Conservation (phyloP, 53 echinoderm and acorn worm species). For the Luidia sarsii region DNA sequence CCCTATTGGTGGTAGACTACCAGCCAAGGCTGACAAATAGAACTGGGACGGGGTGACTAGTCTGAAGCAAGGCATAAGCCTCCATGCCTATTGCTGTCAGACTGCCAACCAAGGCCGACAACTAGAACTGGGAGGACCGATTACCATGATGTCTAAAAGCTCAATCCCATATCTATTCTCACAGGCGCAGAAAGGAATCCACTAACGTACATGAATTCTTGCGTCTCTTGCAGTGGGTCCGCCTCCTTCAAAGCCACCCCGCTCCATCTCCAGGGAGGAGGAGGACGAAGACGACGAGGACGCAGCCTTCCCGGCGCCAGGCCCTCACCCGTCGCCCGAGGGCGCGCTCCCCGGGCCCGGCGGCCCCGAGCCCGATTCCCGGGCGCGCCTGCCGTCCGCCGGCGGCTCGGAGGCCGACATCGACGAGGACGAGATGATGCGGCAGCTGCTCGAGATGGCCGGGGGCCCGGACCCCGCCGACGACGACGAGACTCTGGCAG, state of each 20-base stretch:
- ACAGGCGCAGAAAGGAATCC: no score
- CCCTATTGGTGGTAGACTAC: no score
- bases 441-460: constrained; percentile 90
- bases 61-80: no score
- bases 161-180: no score
- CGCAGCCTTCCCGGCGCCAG: no score
- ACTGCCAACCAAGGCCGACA: no score
- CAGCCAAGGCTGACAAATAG: no score
- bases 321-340: not conserved
- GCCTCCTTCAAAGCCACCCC: constrained; percentile 32
- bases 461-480: constrained; percentile 1
- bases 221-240: constrained; percentile 10
- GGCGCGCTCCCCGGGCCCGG: not conserved
- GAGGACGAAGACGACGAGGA: not conserved
- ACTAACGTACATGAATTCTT: no score
- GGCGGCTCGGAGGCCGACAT: constrained; percentile 42
- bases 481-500: not conserved
- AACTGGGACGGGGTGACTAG: no score
- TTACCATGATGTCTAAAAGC: no score
- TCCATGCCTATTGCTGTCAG: no score
- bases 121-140: no score
- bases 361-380: not conserved
- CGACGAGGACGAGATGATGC: constrained; percentile 92
- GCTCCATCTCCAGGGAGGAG: constrained; percentile 15
- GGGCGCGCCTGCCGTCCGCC: constrained; percentile 3